These are phyloP conservation scores for Henricia sp. DNA, from an alignment of 53 echinoderm and acorn worm species.

Conservation along the genomic window DNA sequence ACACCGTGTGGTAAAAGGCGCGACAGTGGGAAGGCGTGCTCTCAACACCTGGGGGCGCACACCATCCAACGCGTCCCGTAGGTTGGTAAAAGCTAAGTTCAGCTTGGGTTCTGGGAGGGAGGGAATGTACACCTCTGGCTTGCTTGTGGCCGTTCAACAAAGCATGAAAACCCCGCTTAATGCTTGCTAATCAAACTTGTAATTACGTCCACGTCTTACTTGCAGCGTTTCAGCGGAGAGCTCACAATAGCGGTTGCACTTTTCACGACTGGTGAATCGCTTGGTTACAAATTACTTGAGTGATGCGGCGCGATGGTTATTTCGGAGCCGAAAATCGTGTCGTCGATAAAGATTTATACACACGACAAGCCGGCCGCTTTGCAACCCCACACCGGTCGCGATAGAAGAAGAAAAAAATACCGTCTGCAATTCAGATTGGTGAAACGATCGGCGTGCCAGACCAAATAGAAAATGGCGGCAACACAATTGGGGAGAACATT, in stretches of 20 bases:
- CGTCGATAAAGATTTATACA: no score
- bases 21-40: constrained; percentile 44
- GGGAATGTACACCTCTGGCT: background rate
- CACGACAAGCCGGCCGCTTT: no score
- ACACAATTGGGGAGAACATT: constrained; percentile 57
- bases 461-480: constrained; percentile 63
- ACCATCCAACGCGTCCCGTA: background rate
- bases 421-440: constrained; percentile 12
- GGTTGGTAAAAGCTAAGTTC: no score
- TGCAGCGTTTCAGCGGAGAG: background rate
- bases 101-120: no score
- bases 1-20: constrained; percentile 41
- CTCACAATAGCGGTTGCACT: no score
- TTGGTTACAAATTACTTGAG: no score
- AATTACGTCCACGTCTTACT: background rate
- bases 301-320: no score
- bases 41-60: constrained; percentile 37
- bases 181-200: constrained; percentile 20
- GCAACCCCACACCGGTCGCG: background rate
- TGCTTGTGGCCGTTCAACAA: constrained; percentile 18
- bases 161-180: constrained; percentile 5
- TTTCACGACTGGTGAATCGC: no score
- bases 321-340: no score
- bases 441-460: constrained; percentile 33
- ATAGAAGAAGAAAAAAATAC: background rate